Evolutionary conservation across 2,113 vertebrate genomes (phyloP).

Genomic region (Nycticorax nycticorax): DNA sequence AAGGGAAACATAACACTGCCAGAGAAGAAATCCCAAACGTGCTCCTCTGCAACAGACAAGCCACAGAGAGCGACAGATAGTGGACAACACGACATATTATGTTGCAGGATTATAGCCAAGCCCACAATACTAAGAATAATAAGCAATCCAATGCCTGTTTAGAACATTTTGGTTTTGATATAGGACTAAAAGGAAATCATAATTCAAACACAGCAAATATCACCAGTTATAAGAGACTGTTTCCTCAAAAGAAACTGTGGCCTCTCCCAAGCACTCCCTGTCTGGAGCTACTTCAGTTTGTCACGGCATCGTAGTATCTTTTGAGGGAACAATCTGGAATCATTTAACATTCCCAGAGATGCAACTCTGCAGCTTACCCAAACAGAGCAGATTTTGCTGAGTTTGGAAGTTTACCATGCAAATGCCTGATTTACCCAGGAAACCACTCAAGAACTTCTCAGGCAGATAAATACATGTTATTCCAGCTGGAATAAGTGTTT

Average conservation of each 20-base stretch:
- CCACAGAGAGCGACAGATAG: not conserved
- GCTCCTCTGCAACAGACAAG: not conserved
- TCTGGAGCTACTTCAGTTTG: not conserved
- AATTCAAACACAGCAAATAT: not conserved
- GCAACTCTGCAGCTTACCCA: not conserved
- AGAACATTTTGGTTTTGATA: constrained; percentile 20
- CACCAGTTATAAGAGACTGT: not conserved
- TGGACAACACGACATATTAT: not conserved
- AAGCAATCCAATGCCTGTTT: not conserved
- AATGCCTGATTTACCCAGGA: not conserved
- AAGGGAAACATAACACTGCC: not conserved
- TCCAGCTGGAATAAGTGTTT: constrained; percentile 7
- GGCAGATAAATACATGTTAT: constrained; percentile 1
- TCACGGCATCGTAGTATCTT: not conserved
- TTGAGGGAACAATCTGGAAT: constrained; percentile 1
- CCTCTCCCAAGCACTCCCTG: not conserved
- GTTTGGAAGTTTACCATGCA: constrained; percentile 16
- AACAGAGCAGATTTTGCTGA: constrained; percentile 18
- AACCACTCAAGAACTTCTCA: constrained; percentile 20
- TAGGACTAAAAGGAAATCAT: constrained; percentile 7
- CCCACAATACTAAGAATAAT: not conserved
- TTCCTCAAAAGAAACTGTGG: not conserved
- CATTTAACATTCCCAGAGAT: constrained; percentile 29
- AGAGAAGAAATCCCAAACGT: not conserved
- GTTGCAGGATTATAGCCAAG: not conserved